Evolutionary conservation across 2,797 vertebrate species (phyloP).

Genomic region (Fistularia commersonii): DNA sequence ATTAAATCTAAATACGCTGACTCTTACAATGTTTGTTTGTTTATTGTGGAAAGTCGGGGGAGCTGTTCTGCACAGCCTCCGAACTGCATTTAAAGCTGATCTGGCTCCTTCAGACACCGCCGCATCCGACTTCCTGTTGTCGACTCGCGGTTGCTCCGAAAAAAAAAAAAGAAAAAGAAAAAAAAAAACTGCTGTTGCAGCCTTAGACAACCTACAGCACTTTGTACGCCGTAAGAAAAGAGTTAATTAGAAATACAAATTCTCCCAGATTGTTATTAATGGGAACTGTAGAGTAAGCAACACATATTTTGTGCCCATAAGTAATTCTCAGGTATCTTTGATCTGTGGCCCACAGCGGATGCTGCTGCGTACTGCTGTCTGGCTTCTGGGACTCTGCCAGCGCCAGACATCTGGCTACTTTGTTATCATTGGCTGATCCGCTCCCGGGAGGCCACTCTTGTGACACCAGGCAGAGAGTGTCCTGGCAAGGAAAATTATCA

Average conservation of each 20-base stretch:
- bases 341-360: slow-evolving; percentile 93
- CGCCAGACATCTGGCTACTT: slow-evolving; percentile 99
- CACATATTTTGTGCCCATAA: slow-evolving; percentile 97
- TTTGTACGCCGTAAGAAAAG: slow-evolving; percentile 87
- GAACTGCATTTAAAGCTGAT: slow-evolving; percentile 73
- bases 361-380: slow-evolving; percentile 86
- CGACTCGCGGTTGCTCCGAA: slow-evolving; percentile 56
- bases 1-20: slow-evolving; percentile 64
- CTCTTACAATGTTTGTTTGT: slow-evolving; percentile 64
- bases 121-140: slow-evolving; percentile 79
- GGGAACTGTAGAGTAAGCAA: slow-evolving; percentile 88
- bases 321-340: slow-evolving; percentile 99
- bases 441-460: slow-evolving; percentile 89
- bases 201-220: slow-evolving; percentile 76
- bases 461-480: slow-evolving; percentile 95
- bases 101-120: slow-evolving; percentile 67
- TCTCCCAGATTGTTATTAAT: slow-evolving; percentile 98
- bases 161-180: slow-evolving; percentile 38
- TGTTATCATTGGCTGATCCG: slow-evolving; percentile 99
- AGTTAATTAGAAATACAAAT: slow-evolving; percentile 99
- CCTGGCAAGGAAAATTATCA: slow-evolving; percentile 95
- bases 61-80: slow-evolving; percentile 64
- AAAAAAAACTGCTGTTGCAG: slow-evolving; percentile 66
- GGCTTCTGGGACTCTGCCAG: slow-evolving; percentile 94
- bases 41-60: slow-evolving; percentile 62